A percentile compares a stretch with the other conserved stretches of the same genome.
Evolutionary conservation across 2,113 vertebrate genomes (phyloP).

Genomic region (Rhagologus leucostigma): DNA sequence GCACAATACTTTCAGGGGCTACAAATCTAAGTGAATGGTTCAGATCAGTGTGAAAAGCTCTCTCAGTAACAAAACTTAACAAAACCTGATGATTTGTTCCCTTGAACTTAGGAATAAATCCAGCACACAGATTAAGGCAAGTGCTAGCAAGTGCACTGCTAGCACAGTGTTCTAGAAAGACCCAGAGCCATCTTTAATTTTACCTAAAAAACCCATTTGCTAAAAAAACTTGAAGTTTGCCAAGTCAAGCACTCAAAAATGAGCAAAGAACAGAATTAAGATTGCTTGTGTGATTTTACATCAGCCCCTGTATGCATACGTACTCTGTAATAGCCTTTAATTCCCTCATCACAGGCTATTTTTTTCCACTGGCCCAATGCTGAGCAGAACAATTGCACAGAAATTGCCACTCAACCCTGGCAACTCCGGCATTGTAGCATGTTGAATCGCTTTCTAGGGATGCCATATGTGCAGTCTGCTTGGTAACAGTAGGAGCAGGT

Average conservation of each 20-base stretch:
- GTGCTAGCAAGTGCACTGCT: not conserved
- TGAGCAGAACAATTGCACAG: slow-evolving; percentile 51
- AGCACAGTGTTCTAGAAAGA: not conserved
- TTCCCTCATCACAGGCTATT: slow-evolving; percentile 44
- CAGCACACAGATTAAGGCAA: not conserved
- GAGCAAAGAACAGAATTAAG: slow-evolving; percentile 12
- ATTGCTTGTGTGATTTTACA: not conserved
- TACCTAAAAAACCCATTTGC: not conserved
- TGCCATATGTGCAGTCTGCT: slow-evolving; percentile 36
- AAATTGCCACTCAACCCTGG: slow-evolving; percentile 54
- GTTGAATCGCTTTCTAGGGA: slow-evolving; percentile 40
- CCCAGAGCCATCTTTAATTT: slow-evolving; percentile 11
- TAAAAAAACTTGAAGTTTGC: not conserved
- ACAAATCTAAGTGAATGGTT: slow-evolving; percentile 21
- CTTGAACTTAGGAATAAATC: not conserved
- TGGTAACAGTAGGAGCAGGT: not conserved
- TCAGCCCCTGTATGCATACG: not conserved
- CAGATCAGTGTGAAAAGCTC: slow-evolving; percentile 16
- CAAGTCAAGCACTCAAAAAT: not conserved
- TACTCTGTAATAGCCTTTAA: slow-evolving; percentile 32
- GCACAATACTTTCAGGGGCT: not conserved
- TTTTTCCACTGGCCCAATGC: not conserved
- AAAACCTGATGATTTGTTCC: not conserved
- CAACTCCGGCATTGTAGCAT: not conserved
- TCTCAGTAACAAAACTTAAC: slow-evolving; percentile 12